Base-by-base conservation (phyloP, 2,113 vertebrate species). In the Chamaetylas fuelleborni region DNA sequence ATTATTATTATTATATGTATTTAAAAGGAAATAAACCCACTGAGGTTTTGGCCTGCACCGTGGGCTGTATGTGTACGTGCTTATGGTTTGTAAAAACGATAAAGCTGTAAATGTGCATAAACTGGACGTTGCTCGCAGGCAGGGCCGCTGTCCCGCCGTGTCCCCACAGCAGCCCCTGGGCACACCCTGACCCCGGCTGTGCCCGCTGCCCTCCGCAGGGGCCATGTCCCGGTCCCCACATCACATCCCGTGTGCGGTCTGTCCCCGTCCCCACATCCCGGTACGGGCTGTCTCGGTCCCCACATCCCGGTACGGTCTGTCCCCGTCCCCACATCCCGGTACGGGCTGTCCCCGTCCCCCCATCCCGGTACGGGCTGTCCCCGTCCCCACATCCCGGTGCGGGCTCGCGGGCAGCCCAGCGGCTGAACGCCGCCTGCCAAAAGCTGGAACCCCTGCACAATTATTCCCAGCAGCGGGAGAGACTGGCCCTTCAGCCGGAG, bases 371-470 rank as follows among this genome's bases (percentile, higher is more conserved):
- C n/a, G n/a, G n/a, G n/a, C n/a, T 1, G 6, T 6, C 12, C n/a
- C 34, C 1, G 0, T 2, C 5, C 47, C 38, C 33, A 4, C 5
- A 4, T 0, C 8, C 45, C 23, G 2, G 20, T 0, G 1, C 0
- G 24, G 45, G 26, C 16, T 11, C 0, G 7, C 24, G 2, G 10
- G 0, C 11, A 16, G 45, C 40, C 2, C 2, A 1, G 5, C 0
- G 2, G 28, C 47, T 4, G 8, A 1, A 15, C 4, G 1, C 2
- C 18, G 3, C 12, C 24, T 9, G 19, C 14, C 17, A 14, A 34
- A 40, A 31, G 0, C 9, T 1, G 0, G 0, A 42, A 3, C 22
- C 1, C 0, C 0, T 0, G 11, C 2, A 3, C 3, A 3, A 1
- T 1, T 1, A 4, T 0, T 29, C 12, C 7, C 47, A 1, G 14